Evolutionary conservation across 1,140 invertebrate species (phyloP), one percentile per base, ranked within the genome.

Genomic region (Pygmarrhopalites habei): DNA sequence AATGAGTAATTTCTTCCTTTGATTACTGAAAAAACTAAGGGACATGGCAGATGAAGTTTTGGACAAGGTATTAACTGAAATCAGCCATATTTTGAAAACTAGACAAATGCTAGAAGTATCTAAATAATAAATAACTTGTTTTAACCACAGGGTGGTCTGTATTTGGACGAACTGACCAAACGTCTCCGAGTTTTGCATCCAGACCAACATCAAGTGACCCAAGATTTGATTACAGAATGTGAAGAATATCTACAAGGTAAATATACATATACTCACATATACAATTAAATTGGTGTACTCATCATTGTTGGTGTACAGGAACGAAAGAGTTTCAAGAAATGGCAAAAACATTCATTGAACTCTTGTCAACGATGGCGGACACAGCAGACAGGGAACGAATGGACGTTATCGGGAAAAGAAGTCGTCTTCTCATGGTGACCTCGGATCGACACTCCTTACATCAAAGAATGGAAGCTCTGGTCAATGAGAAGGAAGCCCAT

Each of bases 201-300:
- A n/a, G 67, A 69, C 46, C 51, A 66, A 49, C 67, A 69, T 35
- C 67, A 69, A 47, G 35, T 69, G 5, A 65, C 64, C 19, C 56
- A 66, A 21, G 67, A 69, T 28, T 43, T 69, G 15, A 58, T 65
- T 2, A 56, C 53, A 15, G 64, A 65, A 26, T 62, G 59, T 44
- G 52, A 65, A 21, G 63, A 69, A 30, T 69, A 69, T 41, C 46
- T 66, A 32, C 43, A 65, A 57, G 58, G 67, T 69, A 58, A 56
- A 4, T 41, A 35, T 25, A 35, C n/a, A n/a, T n/a, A n/a, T n/a
- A n/a, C n/a, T n/a, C n/a, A n/a, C n/a, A n/a, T n/a, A n/a, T n/a
- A n/a, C n/a, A n/a, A n/a, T n/a, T 46, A 23, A n/a, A n/a, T 25
- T 47, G 4, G 4, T 47, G 7, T 47, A 47, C 23, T 10, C n/a